Evolutionary conservation across 2,797 vertebrate genomes (phyloP), one percentile per base, ranked within the genome.

Genomic region (Microctenopoma stevenorrisi): DNA sequence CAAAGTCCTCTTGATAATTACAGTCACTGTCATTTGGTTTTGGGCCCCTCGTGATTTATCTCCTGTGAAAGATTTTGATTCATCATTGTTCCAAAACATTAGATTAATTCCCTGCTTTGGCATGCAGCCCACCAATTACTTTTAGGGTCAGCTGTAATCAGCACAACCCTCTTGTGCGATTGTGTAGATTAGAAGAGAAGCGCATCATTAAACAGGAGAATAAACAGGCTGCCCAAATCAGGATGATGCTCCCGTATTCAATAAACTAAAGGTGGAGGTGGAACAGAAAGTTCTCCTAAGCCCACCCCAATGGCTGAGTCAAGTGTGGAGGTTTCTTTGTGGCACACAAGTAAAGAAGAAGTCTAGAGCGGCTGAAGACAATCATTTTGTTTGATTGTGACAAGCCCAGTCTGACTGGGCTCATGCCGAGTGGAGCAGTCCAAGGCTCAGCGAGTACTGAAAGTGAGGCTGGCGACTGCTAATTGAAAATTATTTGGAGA

Each of bases 101-200:
- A 81, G 79, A 91, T 91, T 86, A 88, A 90, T 90, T 88, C 84
- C 80, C 81, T 84, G 85, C 81, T 73, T 85, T 89, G 88, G 91
- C 86, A 84, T 77, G 80, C 80, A 77, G 88, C 83, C 88, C 79
- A 70, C 73, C 85, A 87, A 90, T 92, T 91, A 89, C 78, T 88
- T 86, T 88, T 83, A 83, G 84, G 88, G 83, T 90, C 85, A 82
- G 42, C 61, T 46, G 7, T 81, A 84, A 92, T 93, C 88, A 92
- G 85, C 76, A 37, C 72, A 74, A 64, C 81, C 68, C 82, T 85
- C 77, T 68, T 64, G 79, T 69, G 85, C 81, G 81, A 56, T 71
- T 81, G 79, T 83, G 76, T 48, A 66, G 79, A 88, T 83, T 76
- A 74, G 84, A 88, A 74, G 85, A 82, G 82, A 52, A 70, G 79